These are phyloP conservation scores for Coremacera marginata DNA, from an alignment of 2,888 invertebrate genomes.

Conservation along the genomic window DNA sequence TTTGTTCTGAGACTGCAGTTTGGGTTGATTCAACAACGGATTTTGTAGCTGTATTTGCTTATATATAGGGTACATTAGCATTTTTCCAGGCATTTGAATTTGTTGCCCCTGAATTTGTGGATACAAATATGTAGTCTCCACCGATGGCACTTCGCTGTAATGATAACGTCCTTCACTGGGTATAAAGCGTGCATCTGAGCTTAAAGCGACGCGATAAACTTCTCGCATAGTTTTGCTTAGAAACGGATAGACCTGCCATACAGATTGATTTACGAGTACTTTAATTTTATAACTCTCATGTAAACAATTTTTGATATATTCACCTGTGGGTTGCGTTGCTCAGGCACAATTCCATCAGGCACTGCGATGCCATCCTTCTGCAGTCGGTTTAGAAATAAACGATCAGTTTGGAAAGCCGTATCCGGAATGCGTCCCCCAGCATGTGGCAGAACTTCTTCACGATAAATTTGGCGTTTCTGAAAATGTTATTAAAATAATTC, in stretches of 20 bases:
- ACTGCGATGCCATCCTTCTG: conserved; percentile 75
- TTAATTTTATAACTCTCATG: not conserved
- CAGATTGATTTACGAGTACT: not conserved
- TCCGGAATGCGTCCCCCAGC: conserved; percentile 76
- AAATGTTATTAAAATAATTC: no score
- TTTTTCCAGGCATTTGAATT: conserved; percentile 50
- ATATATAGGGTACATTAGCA: conserved; percentile 61
- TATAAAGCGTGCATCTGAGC: conserved; percentile 72
- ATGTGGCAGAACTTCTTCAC: conserved; percentile 75
- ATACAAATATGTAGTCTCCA: conserved; percentile 75
- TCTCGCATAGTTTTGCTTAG: conserved; percentile 62
- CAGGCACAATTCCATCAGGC: conserved; percentile 73
- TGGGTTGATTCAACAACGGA: conserved; percentile 62
- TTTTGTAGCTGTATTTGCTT: conserved; percentile 62
- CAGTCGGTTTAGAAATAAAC: conserved; percentile 73
- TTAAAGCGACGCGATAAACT: conserved; percentile 70
- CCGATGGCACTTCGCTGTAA: conserved; percentile 66
- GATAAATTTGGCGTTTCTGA: conserved; percentile 75
- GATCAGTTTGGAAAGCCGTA: conserved; percentile 74
- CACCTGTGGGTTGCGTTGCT: conserved; percentile 69
- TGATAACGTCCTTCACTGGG: conserved; percentile 71
- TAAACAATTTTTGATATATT: not conserved
- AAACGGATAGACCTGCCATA: conserved; percentile 59
- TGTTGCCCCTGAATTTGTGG: conserved; percentile 66
- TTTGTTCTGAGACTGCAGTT: conserved; percentile 62